Base-by-base conservation (phyloP, 2,797 vertebrate genomes). In the Staurois parvus region DNA sequence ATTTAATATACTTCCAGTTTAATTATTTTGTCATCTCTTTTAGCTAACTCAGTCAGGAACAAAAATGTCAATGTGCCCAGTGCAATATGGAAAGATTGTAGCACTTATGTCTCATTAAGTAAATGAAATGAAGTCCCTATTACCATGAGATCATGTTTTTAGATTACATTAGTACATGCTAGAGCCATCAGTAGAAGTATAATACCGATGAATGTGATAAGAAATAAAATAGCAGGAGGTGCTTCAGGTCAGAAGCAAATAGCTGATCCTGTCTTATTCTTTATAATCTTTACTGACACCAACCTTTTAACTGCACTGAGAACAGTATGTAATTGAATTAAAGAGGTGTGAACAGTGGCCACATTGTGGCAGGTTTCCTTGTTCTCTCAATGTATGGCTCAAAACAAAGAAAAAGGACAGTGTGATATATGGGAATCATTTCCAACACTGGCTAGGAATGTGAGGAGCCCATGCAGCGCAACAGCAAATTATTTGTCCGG, bases 301-400 rank as follows among this genome's bases (percentile, higher is more conserved):
- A 68, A 72, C 79, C 74, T 83, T 67, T 76, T 77, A 86, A 77
- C 74, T 78, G 68, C 30, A 29, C 69, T 34, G 40, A 78, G 59
- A 17, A 73, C 52, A 86, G 17, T 66, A 17, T 12, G 40, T 86
- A 83, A 86, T 79, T 78, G n/a, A 78, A 86, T 86, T 83, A 86
- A 78, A 86, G 77, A 73, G 69, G 29, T 72, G 67, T 72, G 52
- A 83, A 24, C 45, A 73, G 74, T 30, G 69, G 42, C 52, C 28
- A 37, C 32, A 45, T 52, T 86, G 67, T 30, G 42, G 59, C 37
- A 68, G 80, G 30, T 78, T 77, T 73, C 64, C 80, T 45, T 66
- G 59, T 64, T 56, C 19, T 48, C 37, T 64, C 29, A 15, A 72
- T 52, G 52, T 66, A 62, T 69, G 34, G 67, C 40, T 52, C 28